Percentiles rank a stretch among this genome's conserved stretches.
phyloP scores from a whole-genome alignment of 2,797 vertebrate genomes.

The Fundulus diaphanus region DNA sequence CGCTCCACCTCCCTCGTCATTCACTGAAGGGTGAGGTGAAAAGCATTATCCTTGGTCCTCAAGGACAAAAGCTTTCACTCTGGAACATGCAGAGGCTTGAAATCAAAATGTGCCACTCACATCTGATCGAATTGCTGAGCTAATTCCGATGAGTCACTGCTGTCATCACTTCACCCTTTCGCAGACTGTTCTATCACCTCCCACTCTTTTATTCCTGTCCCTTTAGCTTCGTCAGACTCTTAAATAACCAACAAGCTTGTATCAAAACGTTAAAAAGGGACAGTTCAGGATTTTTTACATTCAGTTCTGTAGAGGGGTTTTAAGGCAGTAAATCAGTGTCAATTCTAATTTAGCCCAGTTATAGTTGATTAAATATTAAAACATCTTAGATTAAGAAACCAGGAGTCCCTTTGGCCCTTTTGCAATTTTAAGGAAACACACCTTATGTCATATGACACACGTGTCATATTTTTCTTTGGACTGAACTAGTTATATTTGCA shows the following conservation, averaged over 20 bases:
- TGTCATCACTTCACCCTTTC: conserved; percentile 20
- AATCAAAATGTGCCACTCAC: conserved; percentile 5
- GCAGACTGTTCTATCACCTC: conserved; percentile 35
- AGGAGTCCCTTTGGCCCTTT: background rate
- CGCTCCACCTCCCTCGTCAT: conserved; percentile 25
- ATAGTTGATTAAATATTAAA: background rate
- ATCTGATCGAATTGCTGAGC: conserved; percentile 34
- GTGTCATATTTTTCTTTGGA: background rate
- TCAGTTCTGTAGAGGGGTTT: background rate
- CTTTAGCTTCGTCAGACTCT: conserved; percentile 30
- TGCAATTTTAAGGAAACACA: background rate
- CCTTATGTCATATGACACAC: too few relatives aligned
- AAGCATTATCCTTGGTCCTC: conserved; percentile 18
- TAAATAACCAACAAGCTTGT: conserved; percentile 54
- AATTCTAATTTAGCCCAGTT: background rate
- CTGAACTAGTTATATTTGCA: background rate
- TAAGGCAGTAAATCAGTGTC: background rate
- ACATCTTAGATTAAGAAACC: background rate
- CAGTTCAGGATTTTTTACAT: background rate
- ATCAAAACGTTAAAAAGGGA: background rate
- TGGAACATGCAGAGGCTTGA: conserved; percentile 8
- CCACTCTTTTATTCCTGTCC: conserved; percentile 31
- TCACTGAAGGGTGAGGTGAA: conserved; percentile 28
- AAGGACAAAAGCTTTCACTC: conserved; percentile 20
- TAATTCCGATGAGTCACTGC: conserved; percentile 46